Evolutionary conservation across 2,113 vertebrate species (phyloP).

Genomic region (Oryctolagus cuniculus): DNA sequence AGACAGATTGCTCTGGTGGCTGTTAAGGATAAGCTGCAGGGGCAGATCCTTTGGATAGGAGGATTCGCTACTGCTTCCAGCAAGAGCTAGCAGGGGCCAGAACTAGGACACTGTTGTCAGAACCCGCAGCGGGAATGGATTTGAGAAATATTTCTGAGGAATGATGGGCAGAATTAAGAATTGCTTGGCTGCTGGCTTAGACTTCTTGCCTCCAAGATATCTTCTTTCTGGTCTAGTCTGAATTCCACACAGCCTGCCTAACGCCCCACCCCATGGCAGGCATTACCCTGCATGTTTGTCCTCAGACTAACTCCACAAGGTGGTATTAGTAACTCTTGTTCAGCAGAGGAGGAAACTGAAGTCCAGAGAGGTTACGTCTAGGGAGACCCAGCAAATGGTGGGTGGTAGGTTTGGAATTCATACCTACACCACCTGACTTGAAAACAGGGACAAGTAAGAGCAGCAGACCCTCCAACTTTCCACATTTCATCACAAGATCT

Average conservation of each 20-base stretch:
- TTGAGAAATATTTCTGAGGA: neutral
- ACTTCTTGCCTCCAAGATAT: neutral
- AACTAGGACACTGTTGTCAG: neutral
- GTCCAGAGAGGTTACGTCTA: neutral
- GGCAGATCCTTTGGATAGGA: neutral
- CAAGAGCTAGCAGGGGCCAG: neutral
- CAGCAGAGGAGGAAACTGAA: neutral
- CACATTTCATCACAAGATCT: neutral
- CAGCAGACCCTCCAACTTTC: neutral
- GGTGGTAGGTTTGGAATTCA: neutral
- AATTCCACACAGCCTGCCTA: neutral
- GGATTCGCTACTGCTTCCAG: neutral
- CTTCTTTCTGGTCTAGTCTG: neutral
- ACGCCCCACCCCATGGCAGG: neutral
- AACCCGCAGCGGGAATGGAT: neutral
- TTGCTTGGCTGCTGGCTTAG: neutral
- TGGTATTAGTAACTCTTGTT: neutral
- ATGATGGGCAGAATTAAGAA: neutral
- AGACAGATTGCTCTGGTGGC: neutral
- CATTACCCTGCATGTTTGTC: neutral
- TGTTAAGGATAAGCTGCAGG: neutral
- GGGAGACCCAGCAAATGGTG: neutral
- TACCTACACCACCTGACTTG: neutral
- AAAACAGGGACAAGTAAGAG: neutral
- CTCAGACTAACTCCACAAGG: neutral